These are phyloP conservation scores for Achlya flavicornis DNA, from an alignment of 2,888 invertebrate genomes.

Conservation along the genomic window DNA sequence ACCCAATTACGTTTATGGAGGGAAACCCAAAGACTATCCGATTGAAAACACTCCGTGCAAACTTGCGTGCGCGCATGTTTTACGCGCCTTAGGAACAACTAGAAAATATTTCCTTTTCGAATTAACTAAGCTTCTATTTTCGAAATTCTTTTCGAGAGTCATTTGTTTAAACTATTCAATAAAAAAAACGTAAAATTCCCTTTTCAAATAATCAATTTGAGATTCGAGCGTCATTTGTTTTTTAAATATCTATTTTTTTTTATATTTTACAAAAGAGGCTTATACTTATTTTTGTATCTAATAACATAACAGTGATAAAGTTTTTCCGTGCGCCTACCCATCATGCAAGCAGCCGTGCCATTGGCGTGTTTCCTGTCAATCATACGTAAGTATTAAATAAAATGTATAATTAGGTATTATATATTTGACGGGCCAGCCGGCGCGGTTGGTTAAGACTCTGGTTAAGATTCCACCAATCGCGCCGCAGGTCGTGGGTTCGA, in stretches of 20 bases:
- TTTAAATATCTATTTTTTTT: too few relatives aligned
- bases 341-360: slow-evolving; percentile 64
- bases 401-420: too few relatives aligned
- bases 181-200: too few relatives aligned
- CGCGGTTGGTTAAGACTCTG: too few relatives aligned
- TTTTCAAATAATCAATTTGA: too few relatives aligned
- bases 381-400: slow-evolving; percentile 76
- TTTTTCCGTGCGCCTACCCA: slow-evolving; percentile 12
- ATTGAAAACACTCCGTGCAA: not conserved
- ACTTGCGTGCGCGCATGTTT: not conserved
- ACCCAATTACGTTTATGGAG: not conserved
- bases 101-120: not conserved
- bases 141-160: too few relatives aligned
- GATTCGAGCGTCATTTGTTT: too few relatives aligned
- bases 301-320: not conserved
- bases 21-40: not conserved
- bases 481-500: too few relatives aligned
- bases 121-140: not conserved
- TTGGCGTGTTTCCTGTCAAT: slow-evolving; percentile 72
- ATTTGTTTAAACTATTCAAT: too few relatives aligned
- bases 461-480: too few relatives aligned
- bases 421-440: too few relatives aligned
- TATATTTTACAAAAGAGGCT: too few relatives aligned
- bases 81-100: not conserved
- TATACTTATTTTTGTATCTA: not conserved